Evolutionary conservation across 2,113 vertebrate species (phyloP), one percentile per base, ranked within the genome.

Genomic region (Opisthocomus hoazin): DNA sequence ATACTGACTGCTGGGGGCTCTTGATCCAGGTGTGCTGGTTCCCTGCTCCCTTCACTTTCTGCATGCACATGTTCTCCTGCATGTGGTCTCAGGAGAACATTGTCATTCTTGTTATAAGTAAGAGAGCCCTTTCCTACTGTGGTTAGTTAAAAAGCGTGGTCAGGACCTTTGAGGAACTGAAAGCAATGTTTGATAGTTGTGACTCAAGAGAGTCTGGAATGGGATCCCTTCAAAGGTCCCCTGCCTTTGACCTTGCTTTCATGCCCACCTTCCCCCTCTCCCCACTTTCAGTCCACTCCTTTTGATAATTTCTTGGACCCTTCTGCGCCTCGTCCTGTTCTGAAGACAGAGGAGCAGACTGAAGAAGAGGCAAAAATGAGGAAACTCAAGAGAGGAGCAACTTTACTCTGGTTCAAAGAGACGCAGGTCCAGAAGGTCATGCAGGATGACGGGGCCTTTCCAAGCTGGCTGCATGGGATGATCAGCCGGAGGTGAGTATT

Each of bases 391-490:
- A 97, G 98, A 82, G 96, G 93, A 82, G 98, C 97, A 95, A 98
- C 97, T 70, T 91, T 98, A 3, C 95, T 89, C 56, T 98, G 98
- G 98, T 98, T 98, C 94, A 97, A 90, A 82, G 98, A 98, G 88
- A 98, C 98, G 0, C 98, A 98, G 82, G 98, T 97, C 21, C 73
- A 96, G 56, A 98, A 98, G 78, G 96, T 98, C 48, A 75, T 97
- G 51, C 94, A 96, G 81, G 88, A 96, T 54, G 97, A 98, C 23
- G 98, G 98, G 4, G 96, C 85, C 21, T 98, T 98, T 70, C 98
- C 98, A n/a, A 91, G 88, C 71, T 98, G 98, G 98, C 97, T 98
- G 48, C 95, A 98, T 48, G 98, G 98, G 15, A 98, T 98, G 97
- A 98, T 98, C 89, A 97, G 97, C 23, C 93, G 98, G 32, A 97